phyloP scores from a whole-genome alignment of 2,113 vertebrate species.

The Oxyura jamaicensis region DNA sequence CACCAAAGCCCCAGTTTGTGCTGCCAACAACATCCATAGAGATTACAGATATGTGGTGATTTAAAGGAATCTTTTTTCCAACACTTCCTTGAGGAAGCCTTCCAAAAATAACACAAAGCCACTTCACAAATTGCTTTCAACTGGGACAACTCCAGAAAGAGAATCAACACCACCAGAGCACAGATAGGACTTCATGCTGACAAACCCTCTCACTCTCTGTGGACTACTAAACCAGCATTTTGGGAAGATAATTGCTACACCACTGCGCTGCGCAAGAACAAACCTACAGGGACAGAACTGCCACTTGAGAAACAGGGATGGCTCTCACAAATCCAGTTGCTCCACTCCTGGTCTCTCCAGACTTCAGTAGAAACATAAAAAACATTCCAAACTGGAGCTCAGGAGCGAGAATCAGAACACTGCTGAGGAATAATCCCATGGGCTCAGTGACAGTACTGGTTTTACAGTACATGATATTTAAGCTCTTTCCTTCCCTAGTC shows the following conservation, averaged over 20 bases:
- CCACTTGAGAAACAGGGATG: background rate
- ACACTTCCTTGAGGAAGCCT: background rate
- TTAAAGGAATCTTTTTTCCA: background rate
- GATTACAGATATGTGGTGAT: fast-evolving
- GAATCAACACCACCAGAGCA: background rate
- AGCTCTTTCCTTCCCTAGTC: background rate
- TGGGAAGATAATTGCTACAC: background rate
- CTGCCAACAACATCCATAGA: background rate
- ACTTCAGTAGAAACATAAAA: background rate
- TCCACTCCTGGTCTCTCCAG: background rate
- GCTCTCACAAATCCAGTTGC: background rate
- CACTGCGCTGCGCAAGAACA: fast-evolving
- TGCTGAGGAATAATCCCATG: background rate
- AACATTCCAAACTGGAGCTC: background rate
- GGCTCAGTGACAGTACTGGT: background rate
- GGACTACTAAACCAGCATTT: fast-evolving
- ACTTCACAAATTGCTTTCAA: background rate
- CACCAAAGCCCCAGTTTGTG: background rate
- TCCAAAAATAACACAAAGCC: background rate
- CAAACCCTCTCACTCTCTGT: background rate
- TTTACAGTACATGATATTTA: background rate
- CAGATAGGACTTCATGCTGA: background rate
- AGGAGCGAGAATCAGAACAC: fast-evolving
- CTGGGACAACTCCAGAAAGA: background rate
- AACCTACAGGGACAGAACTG: background rate